Evolutionary conservation across 2,113 vertebrate genomes (phyloP).

Genomic region (Xyliphius kryptos): DNA sequence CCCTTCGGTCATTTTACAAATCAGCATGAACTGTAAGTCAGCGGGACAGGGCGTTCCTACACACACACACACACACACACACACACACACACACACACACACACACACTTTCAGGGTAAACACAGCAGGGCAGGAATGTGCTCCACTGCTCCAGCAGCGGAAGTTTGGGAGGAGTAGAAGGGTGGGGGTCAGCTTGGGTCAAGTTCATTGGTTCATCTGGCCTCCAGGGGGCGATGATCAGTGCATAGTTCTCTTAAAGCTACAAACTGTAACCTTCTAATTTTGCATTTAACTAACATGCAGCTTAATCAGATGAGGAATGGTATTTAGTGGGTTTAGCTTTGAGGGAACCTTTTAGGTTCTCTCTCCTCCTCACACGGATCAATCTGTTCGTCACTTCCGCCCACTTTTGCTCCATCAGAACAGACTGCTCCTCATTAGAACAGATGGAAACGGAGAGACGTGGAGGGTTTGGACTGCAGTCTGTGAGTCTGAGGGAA

Average conservation of each 20-base stretch:
- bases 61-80: constrained; percentile 1
- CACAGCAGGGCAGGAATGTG: constrained; percentile 47
- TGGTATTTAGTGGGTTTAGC: too few relatives aligned
- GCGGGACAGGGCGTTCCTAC: constrained; percentile 21
- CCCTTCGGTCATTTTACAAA: constrained; percentile 16
- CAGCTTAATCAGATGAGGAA: too few relatives aligned
- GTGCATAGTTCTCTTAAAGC: constrained; percentile 29
- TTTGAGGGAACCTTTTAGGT: neutral
- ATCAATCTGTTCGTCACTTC: neutral
- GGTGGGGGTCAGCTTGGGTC: constrained; percentile 49
- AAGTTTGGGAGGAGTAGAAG: constrained; percentile 47
- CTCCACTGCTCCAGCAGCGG: constrained; percentile 41
- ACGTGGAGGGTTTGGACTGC: constrained; percentile 9
- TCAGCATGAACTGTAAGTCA: neutral
- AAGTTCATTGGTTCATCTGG: constrained; percentile 38
- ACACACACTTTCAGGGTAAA: constrained; percentile 39
- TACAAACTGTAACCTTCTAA: neutral
- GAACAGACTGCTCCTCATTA: constrained; percentile 2
- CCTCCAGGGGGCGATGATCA: constrained; percentile 43
- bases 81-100: constrained; percentile 21
- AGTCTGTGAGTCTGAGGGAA: constrained; percentile 25
- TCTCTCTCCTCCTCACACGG: neutral
- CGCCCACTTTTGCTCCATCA: constrained; percentile 3
- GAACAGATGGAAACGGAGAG: neutral
- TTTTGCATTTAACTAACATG: too few relatives aligned